A percentile compares a stretch with the other conserved stretches of the same genome.
Evolutionary conservation across 2,113 vertebrate genomes (phyloP).

Genomic region (Hipposideros armiger): DNA sequence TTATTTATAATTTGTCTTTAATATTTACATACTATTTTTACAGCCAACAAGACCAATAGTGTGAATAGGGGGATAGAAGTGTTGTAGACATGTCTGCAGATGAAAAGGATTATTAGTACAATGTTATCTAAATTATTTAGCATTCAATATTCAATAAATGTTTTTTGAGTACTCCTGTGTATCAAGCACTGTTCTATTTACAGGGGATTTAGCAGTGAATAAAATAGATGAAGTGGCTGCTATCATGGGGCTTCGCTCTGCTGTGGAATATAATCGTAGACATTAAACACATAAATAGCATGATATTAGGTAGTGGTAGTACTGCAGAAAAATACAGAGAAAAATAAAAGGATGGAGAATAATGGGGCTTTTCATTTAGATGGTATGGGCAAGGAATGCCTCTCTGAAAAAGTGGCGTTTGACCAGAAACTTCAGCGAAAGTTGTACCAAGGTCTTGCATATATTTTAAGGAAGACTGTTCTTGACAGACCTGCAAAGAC

Average conservation of each 20-base stretch:
- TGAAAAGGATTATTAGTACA: slow-evolving; percentile 40
- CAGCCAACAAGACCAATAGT: not conserved
- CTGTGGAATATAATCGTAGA: not conserved
- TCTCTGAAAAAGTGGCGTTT: not conserved
- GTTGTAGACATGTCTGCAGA: not conserved
- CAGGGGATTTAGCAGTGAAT: not conserved
- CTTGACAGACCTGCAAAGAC: not conserved
- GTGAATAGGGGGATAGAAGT: not conserved
- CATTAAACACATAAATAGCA: not conserved
- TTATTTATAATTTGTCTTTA: slow-evolving; percentile 13
- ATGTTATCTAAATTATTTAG: slow-evolving; percentile 65
- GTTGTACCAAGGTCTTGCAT: not conserved
- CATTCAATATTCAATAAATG: slow-evolving; percentile 46
- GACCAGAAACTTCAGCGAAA: not conserved
- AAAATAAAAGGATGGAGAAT: not conserved
- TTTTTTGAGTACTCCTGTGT: not conserved
- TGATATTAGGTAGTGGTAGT: not conserved
- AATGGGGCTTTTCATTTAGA: not conserved
- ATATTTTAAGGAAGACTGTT: not conserved
- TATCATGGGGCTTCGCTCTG: not conserved
- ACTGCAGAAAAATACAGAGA: not conserved
- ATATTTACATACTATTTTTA: slow-evolving; percentile 22
- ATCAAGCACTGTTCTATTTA: not conserved
- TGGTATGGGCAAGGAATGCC: not conserved
- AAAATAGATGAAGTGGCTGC: not conserved